Percentiles rank a stretch among this genome's conserved stretches.
Conservation (phyloP, 2,113 vertebrate species). For the Ginglymostoma cirratum region DNA sequence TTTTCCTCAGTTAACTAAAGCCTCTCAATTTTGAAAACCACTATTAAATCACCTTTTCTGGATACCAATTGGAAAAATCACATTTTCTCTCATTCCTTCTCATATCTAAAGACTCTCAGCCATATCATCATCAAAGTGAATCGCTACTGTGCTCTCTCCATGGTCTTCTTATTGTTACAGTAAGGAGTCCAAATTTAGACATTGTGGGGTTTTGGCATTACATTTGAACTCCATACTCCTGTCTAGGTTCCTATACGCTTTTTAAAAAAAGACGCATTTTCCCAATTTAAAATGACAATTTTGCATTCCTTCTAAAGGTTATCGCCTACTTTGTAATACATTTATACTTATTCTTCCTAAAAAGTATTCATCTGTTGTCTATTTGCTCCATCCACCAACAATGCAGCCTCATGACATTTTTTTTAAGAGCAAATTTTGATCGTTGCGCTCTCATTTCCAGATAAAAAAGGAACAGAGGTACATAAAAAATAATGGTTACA, state of each 20-base stretch:
- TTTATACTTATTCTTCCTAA: background rate
- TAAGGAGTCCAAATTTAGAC: background rate
- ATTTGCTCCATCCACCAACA: background rate
- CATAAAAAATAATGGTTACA: background rate
- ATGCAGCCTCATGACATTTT: background rate
- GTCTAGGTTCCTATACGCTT: background rate
- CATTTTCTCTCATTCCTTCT: background rate
- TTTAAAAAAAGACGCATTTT: background rate
- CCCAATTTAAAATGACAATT: background rate
- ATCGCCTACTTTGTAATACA: background rate
- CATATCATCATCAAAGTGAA: background rate
- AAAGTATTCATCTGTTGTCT: background rate
- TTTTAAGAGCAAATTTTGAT: background rate
- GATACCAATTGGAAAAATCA: background rate
- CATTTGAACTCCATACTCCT: background rate
- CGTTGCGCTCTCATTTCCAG: background rate
- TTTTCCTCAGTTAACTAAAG: background rate
- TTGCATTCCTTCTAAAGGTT: background rate
- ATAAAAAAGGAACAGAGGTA: background rate
- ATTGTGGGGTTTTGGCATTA: background rate
- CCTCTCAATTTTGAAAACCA: background rate
- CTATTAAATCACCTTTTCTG: background rate
- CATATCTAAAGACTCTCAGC: background rate
- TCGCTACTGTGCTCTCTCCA: background rate
- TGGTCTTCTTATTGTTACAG: background rate